phyloP scores from a whole-genome alignment of 2,113 vertebrate species.

The Antennarius striatus region DNA sequence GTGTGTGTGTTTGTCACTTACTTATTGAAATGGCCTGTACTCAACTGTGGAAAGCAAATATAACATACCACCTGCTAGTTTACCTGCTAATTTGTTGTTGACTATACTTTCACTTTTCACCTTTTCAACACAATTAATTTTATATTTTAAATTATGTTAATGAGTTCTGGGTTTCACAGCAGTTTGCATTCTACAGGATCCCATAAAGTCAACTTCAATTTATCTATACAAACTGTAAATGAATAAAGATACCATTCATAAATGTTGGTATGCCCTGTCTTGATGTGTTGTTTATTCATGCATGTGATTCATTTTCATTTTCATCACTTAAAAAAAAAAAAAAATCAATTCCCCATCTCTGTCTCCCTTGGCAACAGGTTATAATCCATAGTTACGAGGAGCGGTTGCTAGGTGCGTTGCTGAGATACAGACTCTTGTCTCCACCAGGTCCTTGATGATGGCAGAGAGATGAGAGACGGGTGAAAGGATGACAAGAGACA shows the following conservation, averaged over 20 bases:
- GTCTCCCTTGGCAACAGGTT: conserved; percentile 86
- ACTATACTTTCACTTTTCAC: no score
- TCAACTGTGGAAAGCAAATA: no score
- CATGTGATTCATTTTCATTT: conserved; percentile 70
- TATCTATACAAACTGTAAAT: conserved; percentile 13
- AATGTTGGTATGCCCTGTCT: conserved; percentile 32
- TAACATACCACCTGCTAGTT: no score
- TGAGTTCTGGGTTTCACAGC: no score
- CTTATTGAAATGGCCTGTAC: conserved; percentile 14
- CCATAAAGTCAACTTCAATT: no score
- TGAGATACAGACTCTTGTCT: conserved; percentile 80
- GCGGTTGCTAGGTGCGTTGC: conserved; percentile 84
- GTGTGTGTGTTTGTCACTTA: not conserved
- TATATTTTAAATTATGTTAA: not conserved
- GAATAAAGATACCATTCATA: conserved; percentile 50
- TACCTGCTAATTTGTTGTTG: no score
- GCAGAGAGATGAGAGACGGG: conserved; percentile 67
- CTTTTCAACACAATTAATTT: no score
- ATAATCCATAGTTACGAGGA: conserved; percentile 84
- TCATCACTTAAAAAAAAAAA: conserved; percentile 52
- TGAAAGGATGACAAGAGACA: conserved; percentile 69
- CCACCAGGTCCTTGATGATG: conserved; percentile 76
- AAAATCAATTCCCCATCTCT: conserved; percentile 83
- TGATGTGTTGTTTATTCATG: conserved; percentile 62
- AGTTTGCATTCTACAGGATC: no score